Evolutionary conservation across 2,888 invertebrate genomes (phyloP).

Genomic region (Catocala nupta): DNA sequence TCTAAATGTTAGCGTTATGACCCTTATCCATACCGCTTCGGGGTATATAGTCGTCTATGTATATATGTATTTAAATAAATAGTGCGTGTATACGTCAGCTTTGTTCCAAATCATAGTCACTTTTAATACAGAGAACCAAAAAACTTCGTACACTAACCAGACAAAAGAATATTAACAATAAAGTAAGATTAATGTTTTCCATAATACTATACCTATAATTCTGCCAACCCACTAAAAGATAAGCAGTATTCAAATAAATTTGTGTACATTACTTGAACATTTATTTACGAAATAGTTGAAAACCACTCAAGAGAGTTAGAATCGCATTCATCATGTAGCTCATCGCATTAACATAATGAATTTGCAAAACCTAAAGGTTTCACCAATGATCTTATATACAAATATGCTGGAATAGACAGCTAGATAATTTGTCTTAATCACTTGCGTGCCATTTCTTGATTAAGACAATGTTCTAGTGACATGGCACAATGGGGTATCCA

Average conservation of each 20-base stretch:
- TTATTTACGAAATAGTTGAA: constrained; percentile 19
- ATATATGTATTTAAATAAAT: too few species aligned
- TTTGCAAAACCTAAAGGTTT: constrained; percentile 22
- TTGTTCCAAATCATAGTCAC: too few species aligned
- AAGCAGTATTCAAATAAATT: constrained; percentile 8
- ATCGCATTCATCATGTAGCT: constrained; percentile 29
- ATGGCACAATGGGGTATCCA: too few species aligned
- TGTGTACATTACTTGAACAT: constrained; percentile 3
- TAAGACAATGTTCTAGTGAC: too few species aligned
- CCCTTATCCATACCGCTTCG: too few species aligned
- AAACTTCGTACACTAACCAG: neutral
- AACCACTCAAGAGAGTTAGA: constrained; percentile 15
- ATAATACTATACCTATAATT: constrained; percentile 2
- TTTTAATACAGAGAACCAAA: too few species aligned
- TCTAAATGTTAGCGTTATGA: too few species aligned
- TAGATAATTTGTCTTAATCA: too few species aligned
- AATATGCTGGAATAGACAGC: too few species aligned
- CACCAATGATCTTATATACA: neutral
- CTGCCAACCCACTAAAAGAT: neutral
- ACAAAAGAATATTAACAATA: constrained; percentile 1
- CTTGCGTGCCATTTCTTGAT: too few species aligned
- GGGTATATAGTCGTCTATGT: too few species aligned
- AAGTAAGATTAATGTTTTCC: neutral
- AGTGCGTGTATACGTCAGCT: too few species aligned
- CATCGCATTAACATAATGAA: constrained; percentile 43